A percentile compares a stretch with the other conserved stretches of the same genome.
phyloP scores from a whole-genome alignment of 2,888 invertebrate species.

The Latrodectus hesperus region DNA sequence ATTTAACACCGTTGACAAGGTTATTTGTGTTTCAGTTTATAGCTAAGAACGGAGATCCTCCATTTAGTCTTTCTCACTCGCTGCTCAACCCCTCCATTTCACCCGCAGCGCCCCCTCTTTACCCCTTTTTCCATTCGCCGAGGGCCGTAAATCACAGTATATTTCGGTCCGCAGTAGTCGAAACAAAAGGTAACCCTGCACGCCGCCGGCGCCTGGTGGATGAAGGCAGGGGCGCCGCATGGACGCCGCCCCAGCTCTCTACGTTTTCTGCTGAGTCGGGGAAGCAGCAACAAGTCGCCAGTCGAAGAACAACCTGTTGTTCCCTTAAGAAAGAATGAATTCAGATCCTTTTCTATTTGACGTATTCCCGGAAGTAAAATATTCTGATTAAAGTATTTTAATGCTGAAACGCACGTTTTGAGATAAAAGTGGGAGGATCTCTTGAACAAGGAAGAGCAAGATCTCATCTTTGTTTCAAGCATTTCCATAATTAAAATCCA shows the following conservation, averaged over 20 bases:
- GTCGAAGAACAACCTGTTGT: constrained; percentile 26
- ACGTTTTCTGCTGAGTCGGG: constrained; percentile 28
- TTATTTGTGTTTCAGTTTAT: neutral
- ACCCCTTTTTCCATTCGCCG: neutral
- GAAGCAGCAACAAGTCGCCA: constrained; percentile 46
- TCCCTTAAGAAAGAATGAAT: neutral
- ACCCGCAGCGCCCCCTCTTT: neutral
- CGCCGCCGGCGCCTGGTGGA: constrained; percentile 4
- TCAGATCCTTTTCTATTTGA: neutral
- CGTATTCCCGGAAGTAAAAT: no score
- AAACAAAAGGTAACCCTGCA: constrained; percentile 28
- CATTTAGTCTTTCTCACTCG: no score
- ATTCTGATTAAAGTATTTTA: no score
- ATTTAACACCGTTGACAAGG: neutral
- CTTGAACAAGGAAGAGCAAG: no score
- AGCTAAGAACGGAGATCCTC: neutral
- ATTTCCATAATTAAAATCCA: no score
- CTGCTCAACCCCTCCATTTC: no score
- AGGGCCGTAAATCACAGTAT: constrained; percentile 8
- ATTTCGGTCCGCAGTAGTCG: constrained; percentile 1
- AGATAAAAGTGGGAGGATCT: no score
- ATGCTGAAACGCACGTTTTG: no score
- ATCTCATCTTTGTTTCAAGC: no score
- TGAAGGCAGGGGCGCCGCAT: constrained; percentile 14
- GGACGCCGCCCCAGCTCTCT: constrained; percentile 16